These are phyloP conservation scores for Cyanoderma ruficeps DNA, from an alignment of 2,113 vertebrate genomes.

Conservation along the genomic window DNA sequence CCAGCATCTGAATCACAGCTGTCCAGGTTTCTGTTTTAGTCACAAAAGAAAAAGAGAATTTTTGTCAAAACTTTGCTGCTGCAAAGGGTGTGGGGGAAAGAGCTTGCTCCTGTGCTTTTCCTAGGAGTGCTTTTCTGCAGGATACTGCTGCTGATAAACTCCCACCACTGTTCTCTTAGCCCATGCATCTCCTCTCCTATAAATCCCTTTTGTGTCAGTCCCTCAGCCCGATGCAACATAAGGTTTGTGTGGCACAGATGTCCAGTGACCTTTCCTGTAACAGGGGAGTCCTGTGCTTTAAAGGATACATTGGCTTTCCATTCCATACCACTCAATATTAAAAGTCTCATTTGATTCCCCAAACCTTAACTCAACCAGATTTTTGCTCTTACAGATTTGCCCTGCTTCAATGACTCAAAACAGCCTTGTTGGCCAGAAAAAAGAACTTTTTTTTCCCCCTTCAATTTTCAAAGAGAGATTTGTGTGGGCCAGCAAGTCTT, in stretches of 20 bases:
- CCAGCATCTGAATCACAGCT: background rate
- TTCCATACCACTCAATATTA: background rate
- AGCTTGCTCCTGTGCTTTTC: background rate
- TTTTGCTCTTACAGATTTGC: background rate
- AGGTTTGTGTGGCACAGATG: background rate
- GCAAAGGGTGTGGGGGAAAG: background rate
- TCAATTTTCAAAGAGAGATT: background rate
- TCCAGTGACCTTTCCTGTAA: background rate
- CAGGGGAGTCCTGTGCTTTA: background rate
- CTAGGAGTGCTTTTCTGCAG: background rate
- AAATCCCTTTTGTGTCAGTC: background rate
- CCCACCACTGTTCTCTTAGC: rapidly evolving
- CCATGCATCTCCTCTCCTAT: background rate
- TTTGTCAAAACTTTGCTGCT: background rate
- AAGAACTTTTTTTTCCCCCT: background rate
- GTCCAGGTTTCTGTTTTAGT: background rate
- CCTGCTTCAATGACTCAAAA: background rate
- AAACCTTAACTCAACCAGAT: background rate
- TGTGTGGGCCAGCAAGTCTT: background rate
- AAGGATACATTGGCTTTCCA: background rate
- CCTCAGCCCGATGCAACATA: no score
- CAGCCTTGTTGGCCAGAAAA: background rate
- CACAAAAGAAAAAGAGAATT: background rate
- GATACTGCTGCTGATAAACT: background rate
- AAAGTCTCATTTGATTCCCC: background rate